Evolutionary conservation across 2,888 invertebrate genomes (phyloP).

Genomic region (Drosophila anceps): DNA sequence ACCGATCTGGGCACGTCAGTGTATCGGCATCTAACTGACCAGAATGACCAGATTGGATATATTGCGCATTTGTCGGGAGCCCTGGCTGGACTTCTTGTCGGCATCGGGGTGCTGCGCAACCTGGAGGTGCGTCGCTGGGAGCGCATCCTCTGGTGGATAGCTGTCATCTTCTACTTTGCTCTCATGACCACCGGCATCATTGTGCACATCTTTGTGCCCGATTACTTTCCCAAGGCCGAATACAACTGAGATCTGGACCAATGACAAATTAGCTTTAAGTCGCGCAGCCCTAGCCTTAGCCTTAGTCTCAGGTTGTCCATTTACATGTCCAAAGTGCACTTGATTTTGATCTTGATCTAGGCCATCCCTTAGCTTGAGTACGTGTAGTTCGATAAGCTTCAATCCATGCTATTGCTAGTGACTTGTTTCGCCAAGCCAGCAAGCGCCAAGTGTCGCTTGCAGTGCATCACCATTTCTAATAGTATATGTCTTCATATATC

Average conservation of each 20-base stretch:
- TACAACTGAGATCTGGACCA: conserved; percentile 57
- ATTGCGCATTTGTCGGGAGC: conserved; percentile 97
- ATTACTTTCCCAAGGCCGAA: conserved; percentile 86
- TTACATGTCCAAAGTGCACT: conserved; percentile 65
- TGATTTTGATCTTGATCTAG: conserved; percentile 20
- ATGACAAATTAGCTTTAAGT: conserved; percentile 43
- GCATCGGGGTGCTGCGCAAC: conserved; percentile 93
- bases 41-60: conserved; percentile 94
- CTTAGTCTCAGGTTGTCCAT: conserved; percentile 34
- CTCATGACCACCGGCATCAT: conserved; percentile 91
- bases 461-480: not conserved
- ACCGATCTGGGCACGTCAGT: conserved; percentile 96
- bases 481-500: not conserved
- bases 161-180: conserved; percentile 89
- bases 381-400: not conserved
- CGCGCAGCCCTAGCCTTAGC: conserved; percentile 34
- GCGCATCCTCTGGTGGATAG: conserved; percentile 92
- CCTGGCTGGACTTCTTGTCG: conserved; percentile 92
- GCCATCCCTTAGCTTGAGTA: conserved; percentile 30
- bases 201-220: conserved; percentile 90
- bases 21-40: conserved; percentile 92
- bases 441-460: not conserved
- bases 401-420: not conserved
- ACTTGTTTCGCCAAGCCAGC: not conserved
- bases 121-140: conserved; percentile 93